These are phyloP conservation scores for Porites lobata DNA, from an alignment of 92 coral and sea anemone genomes.

Conservation along the genomic window DNA sequence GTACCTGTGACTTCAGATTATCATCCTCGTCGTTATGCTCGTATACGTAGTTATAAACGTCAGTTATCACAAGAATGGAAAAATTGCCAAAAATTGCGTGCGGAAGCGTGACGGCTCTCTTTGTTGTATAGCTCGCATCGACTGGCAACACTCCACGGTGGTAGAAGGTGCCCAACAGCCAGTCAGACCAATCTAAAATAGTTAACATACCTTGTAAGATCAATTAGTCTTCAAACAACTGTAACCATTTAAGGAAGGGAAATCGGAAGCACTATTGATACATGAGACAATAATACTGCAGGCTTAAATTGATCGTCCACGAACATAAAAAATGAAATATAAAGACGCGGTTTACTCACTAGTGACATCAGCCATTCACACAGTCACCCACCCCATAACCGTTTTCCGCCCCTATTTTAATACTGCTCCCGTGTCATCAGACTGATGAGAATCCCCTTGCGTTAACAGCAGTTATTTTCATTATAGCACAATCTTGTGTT, in stretches of 20 bases:
- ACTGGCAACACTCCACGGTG: slow-evolving; percentile 50
- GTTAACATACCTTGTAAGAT: background rate
- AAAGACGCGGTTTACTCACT: too few species aligned
- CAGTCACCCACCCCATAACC: too few species aligned
- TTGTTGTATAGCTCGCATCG: slow-evolving; percentile 53
- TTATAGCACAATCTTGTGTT: too few species aligned
- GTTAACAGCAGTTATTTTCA: too few species aligned
- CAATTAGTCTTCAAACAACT: background rate
- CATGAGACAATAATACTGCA: too few species aligned
- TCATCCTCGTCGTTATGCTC: slow-evolving; percentile 78
- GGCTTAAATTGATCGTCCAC: too few species aligned
- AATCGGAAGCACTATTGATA: too few species aligned
- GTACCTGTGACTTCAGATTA: slow-evolving; percentile 56
- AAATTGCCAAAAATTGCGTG: slow-evolving; percentile 80
- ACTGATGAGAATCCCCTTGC: background rate
- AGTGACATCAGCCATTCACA: too few species aligned
- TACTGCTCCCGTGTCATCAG: too few species aligned
- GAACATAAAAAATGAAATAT: too few species aligned
- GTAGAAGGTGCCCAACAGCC: slow-evolving; percentile 50
- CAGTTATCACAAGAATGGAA: slow-evolving; percentile 72
- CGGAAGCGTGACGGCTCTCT: slow-evolving; percentile 55
- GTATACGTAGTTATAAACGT: slow-evolving; percentile 68
- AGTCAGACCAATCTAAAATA: slow-evolving; percentile 38
- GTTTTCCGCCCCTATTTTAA: too few species aligned
- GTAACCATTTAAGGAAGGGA: too few species aligned